These are phyloP conservation scores for Sminthopsis crassicaudata DNA, from an alignment of 2,113 vertebrate species.

Conservation along the genomic window DNA sequence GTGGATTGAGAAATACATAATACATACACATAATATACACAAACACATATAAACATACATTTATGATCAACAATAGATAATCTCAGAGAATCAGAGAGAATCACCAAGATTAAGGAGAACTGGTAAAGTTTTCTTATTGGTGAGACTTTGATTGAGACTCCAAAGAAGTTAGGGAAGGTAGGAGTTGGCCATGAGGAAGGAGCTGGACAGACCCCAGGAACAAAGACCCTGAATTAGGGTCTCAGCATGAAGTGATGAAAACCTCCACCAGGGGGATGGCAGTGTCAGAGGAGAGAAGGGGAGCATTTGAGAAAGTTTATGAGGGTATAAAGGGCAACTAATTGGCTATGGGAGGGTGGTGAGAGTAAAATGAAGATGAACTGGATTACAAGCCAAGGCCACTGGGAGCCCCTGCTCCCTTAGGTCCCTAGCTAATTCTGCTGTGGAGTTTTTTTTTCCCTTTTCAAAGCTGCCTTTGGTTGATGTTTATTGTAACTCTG, in stretches of 20 bases:
- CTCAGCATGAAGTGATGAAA: too few species aligned
- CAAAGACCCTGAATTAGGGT: background rate
- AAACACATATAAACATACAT: background rate
- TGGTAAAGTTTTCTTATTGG: background rate
- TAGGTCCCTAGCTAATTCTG: background rate
- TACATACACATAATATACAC: background rate
- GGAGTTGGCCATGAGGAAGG: background rate
- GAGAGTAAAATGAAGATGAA: background rate
- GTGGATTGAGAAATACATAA: background rate
- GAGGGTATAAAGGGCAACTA: background rate
- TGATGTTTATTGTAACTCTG: background rate
- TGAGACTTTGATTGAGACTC: background rate
- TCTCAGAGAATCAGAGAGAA: background rate
- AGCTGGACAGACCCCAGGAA: background rate
- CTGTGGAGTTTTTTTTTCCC: too few species aligned
- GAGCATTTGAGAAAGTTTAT: background rate
- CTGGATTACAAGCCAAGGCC: background rate
- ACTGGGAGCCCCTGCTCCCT: background rate
- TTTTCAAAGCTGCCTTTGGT: background rate
- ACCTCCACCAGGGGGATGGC: too few species aligned
- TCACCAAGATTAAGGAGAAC: background rate
- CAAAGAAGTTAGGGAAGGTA: background rate
- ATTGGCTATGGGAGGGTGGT: background rate
- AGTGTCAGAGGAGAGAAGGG: background rate
- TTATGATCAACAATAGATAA: background rate